Evolutionary conservation across 2,113 vertebrate genomes (phyloP).

Genomic region (Recurvirostra avosetta): DNA sequence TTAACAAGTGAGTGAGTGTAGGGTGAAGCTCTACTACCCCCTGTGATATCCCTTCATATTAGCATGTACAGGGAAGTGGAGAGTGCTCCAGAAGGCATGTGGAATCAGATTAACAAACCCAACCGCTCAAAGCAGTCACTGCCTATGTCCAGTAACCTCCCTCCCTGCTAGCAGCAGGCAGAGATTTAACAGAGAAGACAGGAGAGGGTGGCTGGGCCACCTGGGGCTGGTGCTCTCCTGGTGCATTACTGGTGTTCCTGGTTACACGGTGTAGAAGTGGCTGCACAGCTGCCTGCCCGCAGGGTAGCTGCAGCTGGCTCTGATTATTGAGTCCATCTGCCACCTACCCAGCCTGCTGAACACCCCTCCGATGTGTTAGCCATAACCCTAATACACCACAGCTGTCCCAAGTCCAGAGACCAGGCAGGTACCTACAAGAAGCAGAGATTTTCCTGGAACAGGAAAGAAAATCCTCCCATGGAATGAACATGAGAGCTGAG

Average conservation of each 20-base stretch:
- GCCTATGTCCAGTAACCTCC: neutral
- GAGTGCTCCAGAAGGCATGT: neutral
- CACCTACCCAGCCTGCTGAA: neutral
- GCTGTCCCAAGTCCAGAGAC: neutral
- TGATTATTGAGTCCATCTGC: neutral
- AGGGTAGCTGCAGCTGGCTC: neutral
- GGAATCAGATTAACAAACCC: neutral
- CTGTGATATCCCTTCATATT: neutral
- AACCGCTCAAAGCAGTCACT: neutral
- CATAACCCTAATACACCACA: accelerated
- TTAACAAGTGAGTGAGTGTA: neutral
- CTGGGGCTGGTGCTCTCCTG: neutral
- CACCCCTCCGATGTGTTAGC: accelerated
- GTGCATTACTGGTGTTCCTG: accelerated
- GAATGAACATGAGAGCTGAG: neutral
- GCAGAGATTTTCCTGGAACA: neutral
- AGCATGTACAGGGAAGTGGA: accelerated
- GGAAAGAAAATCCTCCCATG: neutral
- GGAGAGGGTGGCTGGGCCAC: neutral
- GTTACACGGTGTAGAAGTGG: accelerated
- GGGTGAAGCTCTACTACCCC: neutral
- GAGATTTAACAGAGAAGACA: neutral
- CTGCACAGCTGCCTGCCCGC: neutral
- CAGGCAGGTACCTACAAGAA: neutral
- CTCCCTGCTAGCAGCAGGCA: neutral